A percentile compares a stretch with the other conserved stretches of the same genome.
Evolutionary conservation across 2,113 vertebrate genomes (phyloP).

Genomic region (Acanthisitta chloris): DNA sequence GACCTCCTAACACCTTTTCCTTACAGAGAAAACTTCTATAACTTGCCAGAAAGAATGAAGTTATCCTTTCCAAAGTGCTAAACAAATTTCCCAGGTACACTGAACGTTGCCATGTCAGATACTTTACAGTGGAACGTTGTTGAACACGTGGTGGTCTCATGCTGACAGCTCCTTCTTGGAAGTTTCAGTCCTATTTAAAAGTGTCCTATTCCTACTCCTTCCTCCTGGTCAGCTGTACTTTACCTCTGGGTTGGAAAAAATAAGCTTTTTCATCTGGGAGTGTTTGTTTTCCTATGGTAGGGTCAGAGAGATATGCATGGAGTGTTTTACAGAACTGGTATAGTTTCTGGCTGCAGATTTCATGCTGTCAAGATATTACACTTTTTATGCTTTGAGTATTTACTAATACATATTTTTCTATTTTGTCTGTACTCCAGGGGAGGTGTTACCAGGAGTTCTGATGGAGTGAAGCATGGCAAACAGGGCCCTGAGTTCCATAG

Average conservation of each 20-base stretch:
- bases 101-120: conserved; percentile 73
- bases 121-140: conserved; percentile 56
- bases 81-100: conserved; percentile 81
- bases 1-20: conserved; percentile 74
- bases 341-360: neutral
- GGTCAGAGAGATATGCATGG: neutral
- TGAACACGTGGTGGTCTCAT: neutral
- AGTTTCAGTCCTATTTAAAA: conserved; percentile 16
- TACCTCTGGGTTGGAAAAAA: neutral
- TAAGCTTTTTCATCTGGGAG: neutral
- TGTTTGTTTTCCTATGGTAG: neutral
- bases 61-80: conserved; percentile 89
- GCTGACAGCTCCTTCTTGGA: neutral
- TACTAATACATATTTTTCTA: neutral
- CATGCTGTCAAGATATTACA: neutral
- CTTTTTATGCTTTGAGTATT: neutral
- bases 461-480: neutral
- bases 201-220: neutral
- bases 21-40: conserved; percentile 74
- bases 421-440: neutral
- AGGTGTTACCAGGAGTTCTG: neutral
- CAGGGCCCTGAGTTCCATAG: conserved; percentile 15
- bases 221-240: neutral
- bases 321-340: neutral
- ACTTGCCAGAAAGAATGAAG: conserved; percentile 77